These are phyloP conservation scores for Numida meleagris DNA, from an alignment of 2,113 vertebrate genomes.

Conservation along the genomic window DNA sequence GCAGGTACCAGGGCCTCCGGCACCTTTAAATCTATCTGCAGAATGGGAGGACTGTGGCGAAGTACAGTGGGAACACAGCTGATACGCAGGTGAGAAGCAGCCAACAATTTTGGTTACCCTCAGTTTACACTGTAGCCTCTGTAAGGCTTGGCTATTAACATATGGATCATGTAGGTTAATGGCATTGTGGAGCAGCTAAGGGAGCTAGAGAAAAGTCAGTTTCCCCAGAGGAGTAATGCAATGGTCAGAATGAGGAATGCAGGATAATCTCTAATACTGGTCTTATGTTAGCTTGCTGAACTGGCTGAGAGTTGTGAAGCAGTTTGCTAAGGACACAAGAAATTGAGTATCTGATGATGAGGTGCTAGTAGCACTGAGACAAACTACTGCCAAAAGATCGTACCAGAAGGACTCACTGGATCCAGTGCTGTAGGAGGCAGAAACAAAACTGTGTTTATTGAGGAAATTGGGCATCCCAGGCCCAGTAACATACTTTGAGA, in stretches of 20 bases:
- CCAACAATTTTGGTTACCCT: not conserved
- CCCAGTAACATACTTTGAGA: not conserved
- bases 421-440: not conserved
- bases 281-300: slow-evolving; percentile 31
- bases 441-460: not conserved
- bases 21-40: not conserved
- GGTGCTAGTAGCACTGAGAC: not conserved
- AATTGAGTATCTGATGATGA: not conserved
- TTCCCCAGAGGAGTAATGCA: not conserved
- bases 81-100: not conserved
- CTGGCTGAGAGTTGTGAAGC: not conserved
- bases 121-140: not conserved
- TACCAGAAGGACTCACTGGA: not conserved
- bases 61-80: not conserved
- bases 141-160: not conserved
- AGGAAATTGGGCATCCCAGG: not conserved
- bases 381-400: not conserved
- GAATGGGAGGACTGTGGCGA: not conserved
- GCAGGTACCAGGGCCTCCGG: not conserved
- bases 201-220: not conserved
- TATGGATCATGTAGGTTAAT: not conserved
- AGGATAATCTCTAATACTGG: slow-evolving; percentile 37
- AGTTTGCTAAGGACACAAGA: not conserved
- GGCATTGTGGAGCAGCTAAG: not conserved
- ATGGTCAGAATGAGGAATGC: not conserved